Evolutionary conservation across 2,113 vertebrate genomes (phyloP).

Genomic region (Aegithalos caudatus): DNA sequence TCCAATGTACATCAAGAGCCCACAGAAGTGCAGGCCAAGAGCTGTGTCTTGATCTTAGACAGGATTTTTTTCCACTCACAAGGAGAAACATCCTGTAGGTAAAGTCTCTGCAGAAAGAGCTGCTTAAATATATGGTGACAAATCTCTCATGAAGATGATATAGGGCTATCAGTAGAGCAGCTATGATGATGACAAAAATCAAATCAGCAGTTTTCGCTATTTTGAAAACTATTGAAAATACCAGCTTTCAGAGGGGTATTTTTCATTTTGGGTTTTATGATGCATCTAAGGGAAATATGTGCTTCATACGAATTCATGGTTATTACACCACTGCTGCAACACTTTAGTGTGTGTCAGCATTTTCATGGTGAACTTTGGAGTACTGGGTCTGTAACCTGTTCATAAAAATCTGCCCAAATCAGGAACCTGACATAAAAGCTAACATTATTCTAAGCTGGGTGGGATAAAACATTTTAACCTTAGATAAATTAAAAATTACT

Average conservation of each 20-base stretch:
- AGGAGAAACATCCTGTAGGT: neutral
- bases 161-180: neutral
- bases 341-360: neutral
- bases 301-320: neutral
- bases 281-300: neutral
- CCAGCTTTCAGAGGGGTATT: neutral
- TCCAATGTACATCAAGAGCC: neutral
- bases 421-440: neutral
- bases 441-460: neutral
- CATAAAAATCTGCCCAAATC: neutral
- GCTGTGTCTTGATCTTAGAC: neutral
- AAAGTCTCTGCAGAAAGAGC: neutral
- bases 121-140: neutral
- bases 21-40: neutral
- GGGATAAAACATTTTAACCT: neutral
- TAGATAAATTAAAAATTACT: neutral
- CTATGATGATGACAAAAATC: neutral
- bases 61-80: neutral
- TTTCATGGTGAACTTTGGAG: neutral
- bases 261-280: neutral
- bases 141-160: neutral
- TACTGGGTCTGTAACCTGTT: neutral
- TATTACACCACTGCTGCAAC: neutral
- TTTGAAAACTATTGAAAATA: neutral
- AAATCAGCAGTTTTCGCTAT: neutral